phyloP scores from a whole-genome alignment of 2,797 vertebrate genomes.

The Rhinogobio ventralis region DNA sequence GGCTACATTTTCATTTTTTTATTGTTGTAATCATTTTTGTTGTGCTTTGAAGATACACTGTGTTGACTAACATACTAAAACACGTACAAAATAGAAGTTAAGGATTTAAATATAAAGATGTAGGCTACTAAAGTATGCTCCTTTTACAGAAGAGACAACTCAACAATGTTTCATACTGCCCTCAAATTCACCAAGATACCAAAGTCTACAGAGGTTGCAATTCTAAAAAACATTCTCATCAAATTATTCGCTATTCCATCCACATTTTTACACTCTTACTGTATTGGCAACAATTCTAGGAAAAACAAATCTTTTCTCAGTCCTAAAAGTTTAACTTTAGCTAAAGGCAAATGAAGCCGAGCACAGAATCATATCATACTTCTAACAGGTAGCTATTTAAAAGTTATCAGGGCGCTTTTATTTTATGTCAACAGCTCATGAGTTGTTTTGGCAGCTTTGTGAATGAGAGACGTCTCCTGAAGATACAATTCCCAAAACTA shows the following conservation, averaged over 20 bases:
- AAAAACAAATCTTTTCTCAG: neutral
- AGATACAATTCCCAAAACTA: slow-evolving; percentile 60
- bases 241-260: neutral
- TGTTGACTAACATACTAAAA: neutral
- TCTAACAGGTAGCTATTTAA: neutral
- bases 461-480: slow-evolving; percentile 69
- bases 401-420: neutral
- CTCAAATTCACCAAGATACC: neutral
- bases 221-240: neutral
- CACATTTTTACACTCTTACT: neutral
- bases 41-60: neutral
- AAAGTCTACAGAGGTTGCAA: neutral
- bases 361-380: neutral
- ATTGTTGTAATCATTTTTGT: neutral
- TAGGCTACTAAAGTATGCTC: neutral
- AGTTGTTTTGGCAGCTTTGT: slow-evolving; percentile 60
- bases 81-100: too few relatives aligned
- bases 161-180: neutral
- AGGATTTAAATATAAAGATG: neutral
- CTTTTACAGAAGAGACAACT: neutral
- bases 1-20: too few relatives aligned
- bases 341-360: neutral
- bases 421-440: neutral
- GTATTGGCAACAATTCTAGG: neutral
- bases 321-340: neutral